A percentile compares a stretch with the other conserved stretches of the same genome.
These are phyloP conservation scores for Leptothorax acervorum DNA, from an alignment of 2,888 invertebrate species.

Conservation along the genomic window DNA sequence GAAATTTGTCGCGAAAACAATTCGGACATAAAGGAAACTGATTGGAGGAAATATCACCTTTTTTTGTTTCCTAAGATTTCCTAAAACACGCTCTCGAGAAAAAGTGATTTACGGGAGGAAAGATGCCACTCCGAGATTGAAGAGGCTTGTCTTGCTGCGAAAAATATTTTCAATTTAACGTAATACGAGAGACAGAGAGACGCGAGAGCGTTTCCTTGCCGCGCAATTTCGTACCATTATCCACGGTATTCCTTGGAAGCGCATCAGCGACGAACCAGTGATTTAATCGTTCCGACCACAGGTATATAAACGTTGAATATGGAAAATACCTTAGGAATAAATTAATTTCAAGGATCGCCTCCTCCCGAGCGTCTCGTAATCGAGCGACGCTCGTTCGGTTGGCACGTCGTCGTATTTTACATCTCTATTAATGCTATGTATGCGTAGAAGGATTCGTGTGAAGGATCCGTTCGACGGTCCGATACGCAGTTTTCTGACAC, in stretches of 20 bases:
- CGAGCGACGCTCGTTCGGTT: conserved; percentile 28
- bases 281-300: conserved; percentile 61
- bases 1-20: neutral
- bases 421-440: conserved; percentile 36
- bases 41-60: neutral
- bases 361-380: conserved; percentile 33
- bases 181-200: conserved; percentile 7
- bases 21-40: neutral
- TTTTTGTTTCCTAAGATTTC: neutral
- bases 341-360: conserved; percentile 61
- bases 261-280: conserved; percentile 50
- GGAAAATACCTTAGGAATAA: conserved; percentile 66
- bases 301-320: conserved; percentile 61
- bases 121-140: conserved; percentile 35
- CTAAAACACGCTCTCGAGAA: neutral
- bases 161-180: conserved; percentile 45
- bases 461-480: neutral
- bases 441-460: neutral
- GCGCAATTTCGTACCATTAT: conserved; percentile 49
- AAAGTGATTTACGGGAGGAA: conserved; percentile 25
- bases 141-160: neutral
- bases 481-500: conserved; percentile 19
- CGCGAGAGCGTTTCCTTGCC: neutral
- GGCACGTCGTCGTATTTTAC: conserved; percentile 29
- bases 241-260: conserved; percentile 44